phyloP scores from a whole-genome alignment of 2,113 vertebrate species.

The Conger conger region DNA sequence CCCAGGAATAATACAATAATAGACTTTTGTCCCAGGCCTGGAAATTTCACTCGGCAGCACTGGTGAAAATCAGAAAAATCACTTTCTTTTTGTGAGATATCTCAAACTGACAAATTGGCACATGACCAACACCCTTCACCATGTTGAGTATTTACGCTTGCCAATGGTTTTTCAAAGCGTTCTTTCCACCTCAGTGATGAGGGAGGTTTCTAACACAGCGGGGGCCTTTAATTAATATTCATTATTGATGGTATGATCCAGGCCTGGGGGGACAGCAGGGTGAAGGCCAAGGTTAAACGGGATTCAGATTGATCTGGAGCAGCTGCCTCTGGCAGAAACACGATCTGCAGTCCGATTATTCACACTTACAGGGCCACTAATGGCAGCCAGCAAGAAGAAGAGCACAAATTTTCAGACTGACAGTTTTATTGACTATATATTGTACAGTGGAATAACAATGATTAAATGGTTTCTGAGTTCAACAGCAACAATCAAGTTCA shows the following conservation, averaged over 20 bases:
- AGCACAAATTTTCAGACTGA: neutral
- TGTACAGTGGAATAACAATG: neutral
- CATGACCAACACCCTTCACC: neutral
- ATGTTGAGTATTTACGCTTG: neutral
- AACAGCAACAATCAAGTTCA: neutral
- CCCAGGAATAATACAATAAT: too few species aligned
- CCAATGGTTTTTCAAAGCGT: conserved; percentile 14
- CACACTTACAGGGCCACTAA: conserved; percentile 23
- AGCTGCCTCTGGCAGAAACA: conserved; percentile 37
- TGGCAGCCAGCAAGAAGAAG: conserved; percentile 10
- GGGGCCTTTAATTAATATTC: conserved; percentile 49
- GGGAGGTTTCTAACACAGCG: conserved; percentile 36
- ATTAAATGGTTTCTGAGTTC: neutral
- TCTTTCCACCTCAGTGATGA: conserved; percentile 17
- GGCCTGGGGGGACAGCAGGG: conserved; percentile 36
- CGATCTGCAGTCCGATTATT: conserved; percentile 22
- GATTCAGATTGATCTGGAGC: conserved; percentile 42
- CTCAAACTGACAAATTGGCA: neutral
- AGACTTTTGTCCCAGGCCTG: too few species aligned
- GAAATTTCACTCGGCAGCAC: too few species aligned
- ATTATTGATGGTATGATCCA: conserved; percentile 41
- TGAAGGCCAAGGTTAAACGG: conserved; percentile 37
- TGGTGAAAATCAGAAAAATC: neutral
- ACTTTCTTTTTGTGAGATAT: neutral
- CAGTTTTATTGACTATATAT: neutral